phyloP scores from a whole-genome alignment of 2,888 invertebrate genomes.

The Cepaea hortensis region DNA sequence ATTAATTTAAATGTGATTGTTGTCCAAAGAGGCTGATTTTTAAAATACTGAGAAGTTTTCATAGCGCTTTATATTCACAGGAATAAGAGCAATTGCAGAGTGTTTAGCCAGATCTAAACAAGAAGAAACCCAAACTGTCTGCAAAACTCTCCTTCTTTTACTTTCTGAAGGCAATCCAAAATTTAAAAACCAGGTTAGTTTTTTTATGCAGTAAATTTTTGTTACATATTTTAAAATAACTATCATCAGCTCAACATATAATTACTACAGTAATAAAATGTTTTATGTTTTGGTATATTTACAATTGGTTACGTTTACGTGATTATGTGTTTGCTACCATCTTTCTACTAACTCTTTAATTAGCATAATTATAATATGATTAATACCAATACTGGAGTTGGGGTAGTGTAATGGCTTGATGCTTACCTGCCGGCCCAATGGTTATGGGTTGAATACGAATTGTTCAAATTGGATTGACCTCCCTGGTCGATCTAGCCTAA shows the following conservation, averaged over 20 bases:
- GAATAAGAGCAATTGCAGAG: conserved; percentile 76
- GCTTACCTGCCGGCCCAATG: too few species aligned
- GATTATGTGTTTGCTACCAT: too few species aligned
- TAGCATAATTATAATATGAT: neutral
- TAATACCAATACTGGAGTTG: too few species aligned
- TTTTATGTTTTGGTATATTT: neutral
- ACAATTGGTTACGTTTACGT: neutral
- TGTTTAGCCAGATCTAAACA: conserved; percentile 75
- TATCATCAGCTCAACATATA: neutral
- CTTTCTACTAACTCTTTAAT: neutral
- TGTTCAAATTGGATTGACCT: too few species aligned
- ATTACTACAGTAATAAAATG: neutral
- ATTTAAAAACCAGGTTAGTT: conserved; percentile 70
- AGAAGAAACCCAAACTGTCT: conserved; percentile 75
- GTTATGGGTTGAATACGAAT: too few species aligned
- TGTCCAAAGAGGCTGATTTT: too few species aligned
- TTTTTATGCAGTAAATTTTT: neutral
- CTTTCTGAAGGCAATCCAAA: conserved; percentile 76
- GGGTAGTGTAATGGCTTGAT: too few species aligned
- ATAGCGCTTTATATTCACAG: conserved; percentile 54
- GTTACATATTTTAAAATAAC: neutral
- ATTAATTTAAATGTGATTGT: too few species aligned
- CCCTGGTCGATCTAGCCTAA: too few species aligned
- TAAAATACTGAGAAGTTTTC: neutral
- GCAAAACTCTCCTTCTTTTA: conserved; percentile 72